Percentiles rank a stretch among this genome's conserved stretches.
Evolutionary conservation across 2,113 vertebrate species (phyloP).

Genomic region (Recurvirostra avosetta): DNA sequence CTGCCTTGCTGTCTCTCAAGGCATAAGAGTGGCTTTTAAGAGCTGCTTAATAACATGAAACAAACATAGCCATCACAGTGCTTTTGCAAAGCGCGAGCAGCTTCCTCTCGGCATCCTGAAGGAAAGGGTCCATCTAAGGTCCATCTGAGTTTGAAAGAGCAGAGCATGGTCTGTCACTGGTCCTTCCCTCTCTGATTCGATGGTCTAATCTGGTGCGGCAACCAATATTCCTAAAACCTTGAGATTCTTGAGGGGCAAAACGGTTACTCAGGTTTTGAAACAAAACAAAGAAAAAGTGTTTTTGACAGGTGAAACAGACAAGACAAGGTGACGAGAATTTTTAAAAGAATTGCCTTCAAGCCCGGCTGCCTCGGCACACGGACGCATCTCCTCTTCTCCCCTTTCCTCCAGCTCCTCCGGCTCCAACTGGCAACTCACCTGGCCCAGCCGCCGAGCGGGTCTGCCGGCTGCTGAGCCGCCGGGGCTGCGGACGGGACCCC

Average conservation of each 20-base stretch:
- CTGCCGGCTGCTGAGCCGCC: not conserved
- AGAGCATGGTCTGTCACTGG: not conserved
- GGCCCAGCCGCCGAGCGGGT: fast-evolving
- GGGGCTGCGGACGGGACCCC: not conserved
- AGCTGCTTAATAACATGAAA: fast-evolving
- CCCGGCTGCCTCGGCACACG: fast-evolving
- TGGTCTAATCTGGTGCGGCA: not conserved
- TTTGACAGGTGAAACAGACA: not conserved
- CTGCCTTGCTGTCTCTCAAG: not conserved
- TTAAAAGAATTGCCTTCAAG: not conserved
- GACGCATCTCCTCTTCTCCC: fast-evolving
- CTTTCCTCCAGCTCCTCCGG: not conserved
- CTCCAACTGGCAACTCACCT: not conserved
- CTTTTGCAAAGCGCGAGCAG: not conserved
- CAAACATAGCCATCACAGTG: not conserved
- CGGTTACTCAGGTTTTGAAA: not conserved
- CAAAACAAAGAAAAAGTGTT: not conserved
- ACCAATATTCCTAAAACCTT: not conserved
- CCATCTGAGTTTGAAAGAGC: not conserved
- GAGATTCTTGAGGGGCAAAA: not conserved
- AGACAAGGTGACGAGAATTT: not conserved
- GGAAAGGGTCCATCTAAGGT: not conserved
- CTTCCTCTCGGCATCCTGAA: not conserved
- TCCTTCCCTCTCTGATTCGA: not conserved
- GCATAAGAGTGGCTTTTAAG: not conserved